Base-by-base conservation (phyloP, 2,888 invertebrate species). In the Ennomos erosarius region DNA sequence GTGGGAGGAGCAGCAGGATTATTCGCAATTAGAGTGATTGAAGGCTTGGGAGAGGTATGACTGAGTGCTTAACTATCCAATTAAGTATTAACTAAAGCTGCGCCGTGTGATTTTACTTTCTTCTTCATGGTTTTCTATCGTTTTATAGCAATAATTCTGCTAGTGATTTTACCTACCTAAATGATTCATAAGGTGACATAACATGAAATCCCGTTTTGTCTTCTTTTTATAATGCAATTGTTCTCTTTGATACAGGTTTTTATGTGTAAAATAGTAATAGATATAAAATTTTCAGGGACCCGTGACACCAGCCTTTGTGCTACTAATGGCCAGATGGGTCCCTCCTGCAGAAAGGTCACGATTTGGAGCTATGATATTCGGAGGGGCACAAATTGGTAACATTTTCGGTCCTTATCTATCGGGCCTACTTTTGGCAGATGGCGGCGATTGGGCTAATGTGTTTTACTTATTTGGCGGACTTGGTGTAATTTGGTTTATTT, bases 31-130 rank as follows among this genome's bases (percentile, higher is more conserved):
- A 81, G 95, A 61, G 89, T 95, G 9, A 68, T 90, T 43, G 84
- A 85, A 78, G 90, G 90, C 3, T 71, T 80, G 9, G 97, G 97
- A 47, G 97, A 97, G 93, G 95, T 95, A 48, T 65, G 69, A n/a
- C 6, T 6, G 26, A 26, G 5, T 26, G 3, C 26, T 26, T 26
- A 5, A 6, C 9, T 36, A 8, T 38, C 26, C 1, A 13, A 2
- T 9, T 43, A n/a, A n/a, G n/a, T n/a, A 10, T 11, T 37, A n/a
- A 36, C 44, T n/a, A 36, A 11, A 52, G n/a, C 13, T 13, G 16
- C 36, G 16, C 26, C 26, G n/a, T n/a, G n/a, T n/a, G n/a, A n/a
- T n/a, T n/a, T n/a, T n/a, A n/a, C n/a, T n/a, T n/a, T n/a, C n/a
- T n/a, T n/a, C n/a, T n/a, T n/a, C n/a, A n/a, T n/a, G n/a, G n/a